Evolutionary conservation across 2,888 invertebrate genomes (phyloP).

Genomic region (Ctenicera cuprea): DNA sequence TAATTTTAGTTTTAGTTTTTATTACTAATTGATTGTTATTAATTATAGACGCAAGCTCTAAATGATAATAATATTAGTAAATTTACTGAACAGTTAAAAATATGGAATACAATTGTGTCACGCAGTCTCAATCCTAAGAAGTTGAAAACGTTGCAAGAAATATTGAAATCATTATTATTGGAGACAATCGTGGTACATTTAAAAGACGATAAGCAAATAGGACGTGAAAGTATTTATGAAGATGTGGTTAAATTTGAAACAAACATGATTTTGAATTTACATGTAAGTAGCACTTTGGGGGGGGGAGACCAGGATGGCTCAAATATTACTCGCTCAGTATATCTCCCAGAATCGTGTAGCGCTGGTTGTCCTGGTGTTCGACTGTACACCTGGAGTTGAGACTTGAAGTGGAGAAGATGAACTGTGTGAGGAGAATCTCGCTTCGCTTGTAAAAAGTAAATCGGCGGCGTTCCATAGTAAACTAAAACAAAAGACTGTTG

Average conservation of each 20-base stretch:
- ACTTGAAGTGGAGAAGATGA: no score
- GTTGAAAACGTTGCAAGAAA: constrained; percentile 62
- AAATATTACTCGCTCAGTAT: no score
- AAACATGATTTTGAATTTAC: constrained; percentile 63
- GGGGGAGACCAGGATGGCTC: not conserved
- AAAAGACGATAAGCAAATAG: constrained; percentile 52
- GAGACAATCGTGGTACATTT: constrained; percentile 58
- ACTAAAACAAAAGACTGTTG: no score
- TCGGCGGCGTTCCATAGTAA: no score
- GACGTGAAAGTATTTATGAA: constrained; percentile 57
- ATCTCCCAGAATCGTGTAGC: no score
- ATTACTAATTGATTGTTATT: not conserved
- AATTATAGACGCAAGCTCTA: not conserved
- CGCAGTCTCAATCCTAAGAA: constrained; percentile 66
- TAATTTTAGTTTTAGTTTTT: not conserved
- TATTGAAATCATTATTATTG: constrained; percentile 61
- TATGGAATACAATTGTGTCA: constrained; percentile 64
- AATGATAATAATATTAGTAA: constrained; percentile 21
- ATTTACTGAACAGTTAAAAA: constrained; percentile 55
- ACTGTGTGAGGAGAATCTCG: no score
- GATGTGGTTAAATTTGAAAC: constrained; percentile 63
- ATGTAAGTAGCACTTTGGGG: constrained; percentile 59
- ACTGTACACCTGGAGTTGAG: no score
- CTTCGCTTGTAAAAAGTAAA: no score
- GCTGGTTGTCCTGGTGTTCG: no score